Base-by-base conservation (phyloP, 92 coral and sea anemone genomes). In the Galaxea fascicularis region DNA sequence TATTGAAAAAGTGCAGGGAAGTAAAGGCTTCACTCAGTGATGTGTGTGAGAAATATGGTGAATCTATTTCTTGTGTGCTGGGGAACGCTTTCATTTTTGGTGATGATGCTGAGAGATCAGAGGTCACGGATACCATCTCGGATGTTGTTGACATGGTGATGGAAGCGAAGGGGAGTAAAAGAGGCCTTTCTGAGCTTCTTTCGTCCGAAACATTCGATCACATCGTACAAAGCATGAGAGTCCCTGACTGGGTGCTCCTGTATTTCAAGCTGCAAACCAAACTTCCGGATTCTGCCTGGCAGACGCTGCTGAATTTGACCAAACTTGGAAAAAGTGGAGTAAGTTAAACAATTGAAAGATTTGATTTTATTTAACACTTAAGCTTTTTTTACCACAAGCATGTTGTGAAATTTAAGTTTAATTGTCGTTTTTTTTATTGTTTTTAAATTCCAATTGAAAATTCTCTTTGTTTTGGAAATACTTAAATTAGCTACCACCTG, bases 81-180 rank as follows among this genome's bases (percentile, higher is more conserved):
- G 82, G 69, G 16, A 65, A 84, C 67, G 76, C 30, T 75, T 76
- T 51, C n/a, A 24, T 75, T 26, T 75, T 45, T 84, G 82, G 82
- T 24, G 18, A 51, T 12, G 77, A 75, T 17, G 31, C 21, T 17
- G 77, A 81, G 76, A 81, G 30, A 81, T 31, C 25, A 51, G n/a
- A 81, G 14, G 86, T 81, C 27, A 51, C 77, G 7, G 52, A 81
- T 51, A 49, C 58, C 17, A 73, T 73, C 3, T 73, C 77, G 13
- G 74, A 68, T 4, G 46, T 63, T 15, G 53, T 77, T 27, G 51
- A 84, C 82, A 39, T 54, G 45, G 79, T 75, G 58, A 73, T 73
- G 63, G 39, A 49, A 27, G 7, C 79, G 4, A 74, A 27, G 64
- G 79, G 65, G 11, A 16, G 28, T 4, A 74, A 74, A 25, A 74